Evolutionary conservation across 2,113 vertebrate species (phyloP).

Genomic region (Collichthys lucidus): DNA sequence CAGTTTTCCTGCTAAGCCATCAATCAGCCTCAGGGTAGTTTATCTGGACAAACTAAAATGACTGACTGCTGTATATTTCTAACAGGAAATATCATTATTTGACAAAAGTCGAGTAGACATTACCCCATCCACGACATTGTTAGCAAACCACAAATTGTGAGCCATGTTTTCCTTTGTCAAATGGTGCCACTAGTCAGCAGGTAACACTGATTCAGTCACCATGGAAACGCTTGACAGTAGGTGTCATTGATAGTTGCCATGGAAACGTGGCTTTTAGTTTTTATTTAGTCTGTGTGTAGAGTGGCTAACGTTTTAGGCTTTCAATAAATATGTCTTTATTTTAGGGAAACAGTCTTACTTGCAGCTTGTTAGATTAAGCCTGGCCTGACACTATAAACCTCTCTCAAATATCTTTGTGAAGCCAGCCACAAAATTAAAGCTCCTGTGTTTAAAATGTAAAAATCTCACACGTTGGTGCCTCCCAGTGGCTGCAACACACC

Average conservation of each 20-base stretch:
- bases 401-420: background rate
- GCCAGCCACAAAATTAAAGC: background rate
- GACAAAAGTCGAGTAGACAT: background rate
- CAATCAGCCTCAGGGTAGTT: background rate
- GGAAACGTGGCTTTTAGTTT: background rate
- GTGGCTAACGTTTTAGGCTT: background rate
- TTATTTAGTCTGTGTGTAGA: background rate
- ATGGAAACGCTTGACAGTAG: slow-evolving; percentile 16
- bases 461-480: background rate
- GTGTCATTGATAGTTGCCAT: background rate
- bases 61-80: background rate
- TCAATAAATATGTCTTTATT: background rate
- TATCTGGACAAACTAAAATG: background rate
- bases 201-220: background rate
- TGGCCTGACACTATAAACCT: background rate
- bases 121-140: background rate
- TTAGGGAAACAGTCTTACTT: background rate
- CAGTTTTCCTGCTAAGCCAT: background rate
- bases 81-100: no score
- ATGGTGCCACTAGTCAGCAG: slow-evolving; percentile 15
- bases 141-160: background rate
- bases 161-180: background rate
- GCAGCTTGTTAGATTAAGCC: background rate
- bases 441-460: background rate
- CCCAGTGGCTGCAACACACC: background rate